Conservation (phyloP, 1,140 invertebrate genomes). For the Lepidurus arcticus region DNA sequence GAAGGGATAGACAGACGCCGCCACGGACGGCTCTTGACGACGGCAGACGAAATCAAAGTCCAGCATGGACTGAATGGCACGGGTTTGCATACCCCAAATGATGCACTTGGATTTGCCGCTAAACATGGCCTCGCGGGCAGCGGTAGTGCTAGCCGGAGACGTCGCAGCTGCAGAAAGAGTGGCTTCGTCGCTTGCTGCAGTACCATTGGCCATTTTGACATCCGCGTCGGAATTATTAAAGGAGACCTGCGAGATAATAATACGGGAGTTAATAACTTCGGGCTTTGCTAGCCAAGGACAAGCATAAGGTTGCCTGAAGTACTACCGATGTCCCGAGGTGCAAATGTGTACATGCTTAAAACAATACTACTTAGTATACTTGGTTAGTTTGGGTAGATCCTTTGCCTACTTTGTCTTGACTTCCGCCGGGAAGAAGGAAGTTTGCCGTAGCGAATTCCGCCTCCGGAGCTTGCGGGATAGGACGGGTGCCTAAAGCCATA, state of each 20-base stretch:
- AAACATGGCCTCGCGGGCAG: slow-evolving; percentile 55
- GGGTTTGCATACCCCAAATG: slow-evolving; percentile 98
- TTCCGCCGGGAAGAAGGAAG: slow-evolving; percentile 81
- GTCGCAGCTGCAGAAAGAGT: slow-evolving; percentile 27
- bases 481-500: slow-evolving; percentile 87
- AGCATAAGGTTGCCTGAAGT: no score
- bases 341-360: not conserved
- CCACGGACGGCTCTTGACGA: slow-evolving; percentile 77
- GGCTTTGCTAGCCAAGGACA: no score
- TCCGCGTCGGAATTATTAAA: no score
- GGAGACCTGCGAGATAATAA: no score
- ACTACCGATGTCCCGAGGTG: no score
- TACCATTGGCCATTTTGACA: no score
- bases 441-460: slow-evolving; percentile 78
- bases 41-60: slow-evolving; percentile 99
- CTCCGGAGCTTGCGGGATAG: slow-evolving; percentile 66
- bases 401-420: slow-evolving; percentile 43
- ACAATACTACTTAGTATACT: not conserved
- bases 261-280: no score
- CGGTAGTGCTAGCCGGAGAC: slow-evolving; percentile 27
- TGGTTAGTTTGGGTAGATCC: not conserved
- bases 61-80: slow-evolving; percentile 96
- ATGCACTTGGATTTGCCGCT: slow-evolving; percentile 82
- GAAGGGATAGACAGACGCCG: slow-evolving; percentile 96
- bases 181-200: slow-evolving; percentile 23